phyloP scores from a whole-genome alignment of 1,140 invertebrate genomes.

The Eumeta japonica region DNA sequence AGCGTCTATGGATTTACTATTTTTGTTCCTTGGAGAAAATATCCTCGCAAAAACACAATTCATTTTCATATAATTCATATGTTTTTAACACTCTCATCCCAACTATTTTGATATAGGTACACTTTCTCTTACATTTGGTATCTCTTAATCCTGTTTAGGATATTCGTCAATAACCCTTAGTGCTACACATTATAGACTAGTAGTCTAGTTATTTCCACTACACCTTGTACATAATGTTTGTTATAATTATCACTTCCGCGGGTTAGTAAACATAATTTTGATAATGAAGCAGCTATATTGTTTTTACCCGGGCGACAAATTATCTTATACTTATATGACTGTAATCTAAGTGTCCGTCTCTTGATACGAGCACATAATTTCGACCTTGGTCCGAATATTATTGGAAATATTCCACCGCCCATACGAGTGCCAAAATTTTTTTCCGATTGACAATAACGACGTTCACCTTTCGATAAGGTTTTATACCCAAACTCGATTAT shows the following conservation, averaged over 20 bases:
- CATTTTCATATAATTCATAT: background rate
- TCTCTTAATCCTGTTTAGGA: background rate
- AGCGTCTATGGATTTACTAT: background rate
- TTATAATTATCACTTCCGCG: background rate
- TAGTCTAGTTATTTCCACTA: too few species aligned
- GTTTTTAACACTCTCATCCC: background rate
- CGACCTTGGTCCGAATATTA: conserved; percentile 16
- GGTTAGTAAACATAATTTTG: background rate
- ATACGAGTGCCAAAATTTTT: too few species aligned
- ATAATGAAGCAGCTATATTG: conserved; percentile 3
- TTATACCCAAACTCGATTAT: conserved; percentile 15
- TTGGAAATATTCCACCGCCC: conserved; percentile 8
- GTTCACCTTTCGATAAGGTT: background rate
- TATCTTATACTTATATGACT: background rate
- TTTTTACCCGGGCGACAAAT: background rate
- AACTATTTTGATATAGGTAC: background rate
- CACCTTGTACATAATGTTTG: background rate
- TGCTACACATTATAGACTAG: too few species aligned
- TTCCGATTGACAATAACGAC: conserved; percentile 1
- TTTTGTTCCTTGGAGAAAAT: background rate
- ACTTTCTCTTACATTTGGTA: background rate
- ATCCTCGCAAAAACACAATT: conserved; percentile 2
- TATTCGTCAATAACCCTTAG: background rate
- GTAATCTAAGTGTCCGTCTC: background rate
- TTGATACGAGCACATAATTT: conserved; percentile 14